Evolutionary conservation across 2,113 vertebrate species (phyloP).

Genomic region (Paradisaea rubra): DNA sequence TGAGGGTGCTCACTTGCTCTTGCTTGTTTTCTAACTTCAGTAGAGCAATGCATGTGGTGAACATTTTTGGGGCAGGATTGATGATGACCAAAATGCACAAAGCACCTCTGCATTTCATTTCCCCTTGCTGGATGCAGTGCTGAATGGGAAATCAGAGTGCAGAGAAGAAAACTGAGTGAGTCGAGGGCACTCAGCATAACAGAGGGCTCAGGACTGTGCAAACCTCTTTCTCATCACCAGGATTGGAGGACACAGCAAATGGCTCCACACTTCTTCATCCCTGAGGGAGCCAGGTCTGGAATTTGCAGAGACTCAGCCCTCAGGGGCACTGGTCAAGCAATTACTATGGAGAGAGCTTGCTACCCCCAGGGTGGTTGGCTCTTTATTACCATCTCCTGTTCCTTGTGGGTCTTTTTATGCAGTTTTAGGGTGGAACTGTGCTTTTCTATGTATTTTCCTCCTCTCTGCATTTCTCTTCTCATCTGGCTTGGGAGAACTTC

Average conservation of each 20-base stretch:
- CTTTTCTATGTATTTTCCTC: not conserved
- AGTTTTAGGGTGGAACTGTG: not conserved
- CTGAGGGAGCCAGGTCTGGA: not conserved
- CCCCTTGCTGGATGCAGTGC: not conserved
- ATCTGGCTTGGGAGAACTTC: not conserved
- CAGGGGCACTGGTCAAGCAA: not conserved
- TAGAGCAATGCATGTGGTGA: rapidly evolving
- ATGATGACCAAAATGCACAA: not conserved
- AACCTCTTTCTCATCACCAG: not conserved
- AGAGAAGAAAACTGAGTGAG: not conserved
- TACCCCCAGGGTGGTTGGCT: not conserved
- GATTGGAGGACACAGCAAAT: not conserved
- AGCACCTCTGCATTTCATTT: not conserved
- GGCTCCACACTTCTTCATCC: not conserved
- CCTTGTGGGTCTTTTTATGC: not conserved
- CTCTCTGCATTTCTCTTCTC: not conserved
- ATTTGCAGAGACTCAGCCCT: not conserved
- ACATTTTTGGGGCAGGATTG: not conserved
- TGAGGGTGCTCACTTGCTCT: not conserved
- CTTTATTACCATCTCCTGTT: not conserved
- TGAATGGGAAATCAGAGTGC: not conserved
- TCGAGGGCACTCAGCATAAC: not conserved
- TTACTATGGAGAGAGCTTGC: not conserved
- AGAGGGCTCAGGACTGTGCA: not conserved
- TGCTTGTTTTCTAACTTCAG: not conserved